phyloP scores from a whole-genome alignment of 2,797 vertebrate species.

The Sternarchorhynchus goeldii region DNA sequence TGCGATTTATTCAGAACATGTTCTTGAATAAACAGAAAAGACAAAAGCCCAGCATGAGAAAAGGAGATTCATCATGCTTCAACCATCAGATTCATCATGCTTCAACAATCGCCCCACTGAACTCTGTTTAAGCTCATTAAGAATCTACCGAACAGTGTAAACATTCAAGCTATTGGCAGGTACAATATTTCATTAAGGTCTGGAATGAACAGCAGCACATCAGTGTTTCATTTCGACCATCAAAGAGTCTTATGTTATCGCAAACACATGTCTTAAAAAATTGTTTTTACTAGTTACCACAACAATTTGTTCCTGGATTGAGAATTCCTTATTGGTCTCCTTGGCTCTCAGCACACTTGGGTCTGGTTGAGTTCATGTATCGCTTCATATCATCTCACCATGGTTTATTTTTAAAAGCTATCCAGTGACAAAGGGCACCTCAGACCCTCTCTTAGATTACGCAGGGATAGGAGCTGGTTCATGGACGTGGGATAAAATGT shows the following conservation, averaged over 20 bases:
- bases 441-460: conserved; percentile 86
- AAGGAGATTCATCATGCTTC: too few relatives aligned
- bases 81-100: too few relatives aligned
- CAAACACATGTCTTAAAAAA: conserved; percentile 4
- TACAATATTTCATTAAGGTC: too few relatives aligned
- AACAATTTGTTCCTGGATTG: conserved; percentile 59
- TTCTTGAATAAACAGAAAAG: too few relatives aligned
- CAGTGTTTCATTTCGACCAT: background rate
- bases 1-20: too few relatives aligned
- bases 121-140: too few relatives aligned
- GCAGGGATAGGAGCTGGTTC: conserved; percentile 78
- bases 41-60: too few relatives aligned
- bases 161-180: too few relatives aligned
- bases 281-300: conserved; percentile 57
- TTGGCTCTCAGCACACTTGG: conserved; percentile 70
- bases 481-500: conserved; percentile 74
- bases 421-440: conserved; percentile 85
- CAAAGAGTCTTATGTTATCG: background rate
- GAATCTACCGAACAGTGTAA: too few relatives aligned
- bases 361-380: conserved; percentile 62
- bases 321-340: conserved; percentile 64
- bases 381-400: conserved; percentile 68
- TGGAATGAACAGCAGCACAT: too few relatives aligned
- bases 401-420: conserved; percentile 91
- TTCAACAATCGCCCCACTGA: too few relatives aligned